Conservation (phyloP, 2,888 invertebrate species). For the Callyntrura guangdongensis region DNA sequence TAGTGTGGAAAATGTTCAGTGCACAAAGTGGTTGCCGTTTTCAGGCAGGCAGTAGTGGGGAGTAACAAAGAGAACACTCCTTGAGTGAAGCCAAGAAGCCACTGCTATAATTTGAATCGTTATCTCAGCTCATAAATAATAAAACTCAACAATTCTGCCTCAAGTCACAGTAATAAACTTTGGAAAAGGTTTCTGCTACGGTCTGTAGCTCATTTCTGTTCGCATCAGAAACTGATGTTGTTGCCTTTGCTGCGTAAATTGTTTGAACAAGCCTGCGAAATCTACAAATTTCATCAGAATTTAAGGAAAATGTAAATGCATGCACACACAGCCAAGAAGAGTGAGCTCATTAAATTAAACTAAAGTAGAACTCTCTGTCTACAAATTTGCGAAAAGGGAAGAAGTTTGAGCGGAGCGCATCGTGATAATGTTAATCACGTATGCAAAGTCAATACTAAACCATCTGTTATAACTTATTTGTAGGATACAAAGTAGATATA, state of each 20-base stretch:
- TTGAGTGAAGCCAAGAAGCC: constrained; percentile 78
- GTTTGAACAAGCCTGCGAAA: constrained; percentile 59
- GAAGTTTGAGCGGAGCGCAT: neutral
- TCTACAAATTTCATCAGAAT: constrained; percentile 67
- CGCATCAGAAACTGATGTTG: constrained; percentile 12
- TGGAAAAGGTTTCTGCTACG: constrained; percentile 55
- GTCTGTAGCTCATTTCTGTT: constrained; percentile 18
- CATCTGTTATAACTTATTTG: neutral
- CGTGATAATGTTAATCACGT: neutral
- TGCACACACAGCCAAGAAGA: constrained; percentile 36
- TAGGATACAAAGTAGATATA: neutral
- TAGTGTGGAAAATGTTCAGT: constrained; percentile 31
- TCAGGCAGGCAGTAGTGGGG: neutral
- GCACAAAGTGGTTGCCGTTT: constrained; percentile 26
- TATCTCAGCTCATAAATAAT: constrained; percentile 81
- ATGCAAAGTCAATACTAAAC: neutral
- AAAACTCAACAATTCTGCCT: constrained; percentile 75
- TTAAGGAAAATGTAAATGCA: constrained; percentile 25
- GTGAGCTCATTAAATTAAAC: constrained; percentile 31
- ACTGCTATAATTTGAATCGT: constrained; percentile 80
- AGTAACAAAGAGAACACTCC: constrained; percentile 53
- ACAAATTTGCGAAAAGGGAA: constrained; percentile 29
- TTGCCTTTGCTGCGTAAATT: constrained; percentile 36
- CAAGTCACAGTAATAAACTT: constrained; percentile 67
- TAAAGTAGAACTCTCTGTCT: constrained; percentile 9